These are phyloP conservation scores for Sebastes trivittatus DNA, from an alignment of 2,797 vertebrate species.

Conservation along the genomic window DNA sequence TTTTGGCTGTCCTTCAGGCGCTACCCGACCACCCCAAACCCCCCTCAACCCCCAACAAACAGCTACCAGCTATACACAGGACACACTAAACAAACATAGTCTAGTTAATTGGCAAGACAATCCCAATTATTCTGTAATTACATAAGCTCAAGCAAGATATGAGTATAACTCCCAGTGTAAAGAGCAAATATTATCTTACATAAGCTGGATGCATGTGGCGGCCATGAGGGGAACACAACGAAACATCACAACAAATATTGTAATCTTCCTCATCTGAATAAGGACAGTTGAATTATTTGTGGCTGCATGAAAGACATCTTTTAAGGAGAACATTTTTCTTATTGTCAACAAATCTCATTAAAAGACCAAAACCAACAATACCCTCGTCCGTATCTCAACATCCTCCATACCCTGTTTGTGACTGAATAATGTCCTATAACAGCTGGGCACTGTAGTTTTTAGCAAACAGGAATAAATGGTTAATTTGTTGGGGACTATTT, in stretches of 20 bases:
- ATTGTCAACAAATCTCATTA: neutral
- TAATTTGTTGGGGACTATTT: too few species aligned
- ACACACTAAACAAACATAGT: conserved; percentile 66
- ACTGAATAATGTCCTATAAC: neutral
- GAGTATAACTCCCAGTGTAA: conserved; percentile 46
- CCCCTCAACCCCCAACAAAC: conserved; percentile 17
- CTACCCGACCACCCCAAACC: conserved; percentile 26
- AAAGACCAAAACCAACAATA: neutral
- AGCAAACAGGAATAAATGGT: too few species aligned
- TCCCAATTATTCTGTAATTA: conserved; percentile 81
- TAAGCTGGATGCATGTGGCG: conserved; percentile 33
- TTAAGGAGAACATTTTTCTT: neutral
- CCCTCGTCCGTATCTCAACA: neutral
- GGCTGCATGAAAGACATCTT: neutral
- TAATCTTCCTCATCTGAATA: neutral
- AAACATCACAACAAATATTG: conserved; percentile 33
- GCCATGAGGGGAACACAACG: conserved; percentile 18
- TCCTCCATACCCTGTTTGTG: neutral
- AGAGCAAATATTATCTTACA: conserved; percentile 72
- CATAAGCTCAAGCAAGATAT: conserved; percentile 61
- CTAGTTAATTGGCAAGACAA: conserved; percentile 74
- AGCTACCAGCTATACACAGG: conserved; percentile 50
- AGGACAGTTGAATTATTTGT: neutral
- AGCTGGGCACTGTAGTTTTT: too few species aligned
- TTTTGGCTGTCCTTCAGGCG: conserved; percentile 70